Evolutionary conservation across 2,113 vertebrate species (phyloP).

Genomic region (Cryptomyrus ogoouensis): DNA sequence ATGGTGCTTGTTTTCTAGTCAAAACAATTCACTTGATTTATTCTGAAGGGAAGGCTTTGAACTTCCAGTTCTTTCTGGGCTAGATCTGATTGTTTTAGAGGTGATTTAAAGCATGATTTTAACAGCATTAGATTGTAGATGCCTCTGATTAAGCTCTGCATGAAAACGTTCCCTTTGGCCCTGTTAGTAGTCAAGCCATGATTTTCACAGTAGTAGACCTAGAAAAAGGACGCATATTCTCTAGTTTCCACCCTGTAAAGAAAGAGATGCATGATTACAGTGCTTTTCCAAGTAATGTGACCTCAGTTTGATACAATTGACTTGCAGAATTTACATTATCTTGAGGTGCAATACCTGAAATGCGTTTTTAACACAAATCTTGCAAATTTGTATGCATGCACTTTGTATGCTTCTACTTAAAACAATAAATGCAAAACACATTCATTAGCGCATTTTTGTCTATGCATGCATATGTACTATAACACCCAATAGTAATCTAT

Average conservation of each 20-base stretch:
- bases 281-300: background rate
- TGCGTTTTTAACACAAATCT: background rate
- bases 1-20: background rate
- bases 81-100: background rate
- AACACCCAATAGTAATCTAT: background rate
- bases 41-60: background rate
- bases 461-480: background rate
- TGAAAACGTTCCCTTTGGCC: background rate
- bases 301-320: background rate
- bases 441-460: background rate
- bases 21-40: background rate
- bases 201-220: background rate
- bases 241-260: background rate
- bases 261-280: background rate
- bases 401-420: background rate
- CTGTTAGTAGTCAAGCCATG: background rate
- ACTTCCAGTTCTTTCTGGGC: background rate
- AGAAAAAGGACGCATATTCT: background rate
- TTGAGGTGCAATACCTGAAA: background rate
- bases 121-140: background rate
- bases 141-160: conserved; percentile 7
- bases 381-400: background rate
- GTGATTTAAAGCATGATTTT: background rate
- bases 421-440: background rate
- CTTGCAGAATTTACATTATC: background rate